Evolutionary conservation across 2,113 vertebrate species (phyloP).

Genomic region (Raja brachyura): DNA sequence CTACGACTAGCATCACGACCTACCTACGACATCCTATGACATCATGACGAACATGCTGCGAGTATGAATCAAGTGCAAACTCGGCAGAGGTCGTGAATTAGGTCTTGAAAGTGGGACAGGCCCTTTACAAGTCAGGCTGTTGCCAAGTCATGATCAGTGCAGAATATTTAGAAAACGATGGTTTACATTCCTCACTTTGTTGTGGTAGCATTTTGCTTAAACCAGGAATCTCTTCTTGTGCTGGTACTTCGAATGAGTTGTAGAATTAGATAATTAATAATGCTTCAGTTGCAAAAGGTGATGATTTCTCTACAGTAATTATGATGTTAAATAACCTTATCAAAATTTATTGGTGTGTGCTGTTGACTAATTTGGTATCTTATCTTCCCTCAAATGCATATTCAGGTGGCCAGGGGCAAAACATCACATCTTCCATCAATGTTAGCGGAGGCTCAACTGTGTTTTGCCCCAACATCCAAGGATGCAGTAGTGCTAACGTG

Average conservation of each 20-base stretch:
- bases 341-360: not conserved
- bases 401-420: not conserved
- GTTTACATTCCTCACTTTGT: not conserved
- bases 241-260: not conserved
- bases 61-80: no score
- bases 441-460: not conserved
- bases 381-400: not conserved
- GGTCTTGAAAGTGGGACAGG: no score
- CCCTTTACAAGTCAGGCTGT: not conserved
- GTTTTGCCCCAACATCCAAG: conserved; percentile 13
- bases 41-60: no score
- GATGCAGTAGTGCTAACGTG: not conserved
- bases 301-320: not conserved
- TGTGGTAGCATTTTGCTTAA: not conserved
- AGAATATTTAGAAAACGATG: not conserved
- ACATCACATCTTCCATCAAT: not conserved
- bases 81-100: no score
- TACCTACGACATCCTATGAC: no score
- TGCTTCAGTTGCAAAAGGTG: not conserved
- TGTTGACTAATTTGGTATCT: not conserved
- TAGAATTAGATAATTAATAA: not conserved
- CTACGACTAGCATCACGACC: no score
- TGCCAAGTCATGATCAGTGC: no score
- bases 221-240: not conserved
- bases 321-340: not conserved